phyloP scores from a whole-genome alignment of 2,888 invertebrate species.

The Tethea ocularis region DNA sequence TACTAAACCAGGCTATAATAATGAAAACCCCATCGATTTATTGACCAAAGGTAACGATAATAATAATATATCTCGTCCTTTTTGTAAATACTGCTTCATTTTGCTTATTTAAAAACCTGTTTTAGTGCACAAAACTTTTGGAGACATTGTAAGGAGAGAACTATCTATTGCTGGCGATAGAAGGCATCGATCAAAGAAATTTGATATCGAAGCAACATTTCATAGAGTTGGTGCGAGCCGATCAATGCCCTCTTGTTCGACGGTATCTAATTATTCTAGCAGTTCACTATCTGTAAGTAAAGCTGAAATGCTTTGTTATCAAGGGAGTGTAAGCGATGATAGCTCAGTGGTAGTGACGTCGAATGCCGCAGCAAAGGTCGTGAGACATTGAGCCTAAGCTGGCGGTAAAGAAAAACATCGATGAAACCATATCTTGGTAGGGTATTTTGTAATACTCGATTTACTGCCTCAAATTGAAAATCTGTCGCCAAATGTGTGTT shows the following conservation, averaged over 20 bases:
- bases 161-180: slow-evolving; percentile 49
- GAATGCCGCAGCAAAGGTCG: too few species aligned
- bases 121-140: slow-evolving; percentile 69
- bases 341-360: too few species aligned
- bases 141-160: slow-evolving; percentile 65
- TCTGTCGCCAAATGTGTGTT: too few species aligned
- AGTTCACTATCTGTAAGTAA: slow-evolving; percentile 34
- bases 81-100: background rate
- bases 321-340: too few species aligned
- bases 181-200: slow-evolving; percentile 31
- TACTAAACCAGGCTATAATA: slow-evolving; percentile 30
- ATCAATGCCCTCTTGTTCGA: slow-evolving; percentile 47
- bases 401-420: too few species aligned
- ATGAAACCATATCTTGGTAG: too few species aligned
- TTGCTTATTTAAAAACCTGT: slow-evolving; percentile 19
- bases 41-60: slow-evolving; percentile 62
- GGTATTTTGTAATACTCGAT: too few species aligned
- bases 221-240: slow-evolving; percentile 41
- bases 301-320: too few species aligned
- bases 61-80: too few species aligned
- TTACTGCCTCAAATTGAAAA: too few species aligned
- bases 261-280: slow-evolving; percentile 31
- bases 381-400: too few species aligned
- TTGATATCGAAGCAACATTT: slow-evolving; percentile 58
- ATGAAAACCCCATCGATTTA: slow-evolving; percentile 64